phyloP scores from a whole-genome alignment of 2,888 invertebrate species.

The Eupithecia subfuscata region DNA sequence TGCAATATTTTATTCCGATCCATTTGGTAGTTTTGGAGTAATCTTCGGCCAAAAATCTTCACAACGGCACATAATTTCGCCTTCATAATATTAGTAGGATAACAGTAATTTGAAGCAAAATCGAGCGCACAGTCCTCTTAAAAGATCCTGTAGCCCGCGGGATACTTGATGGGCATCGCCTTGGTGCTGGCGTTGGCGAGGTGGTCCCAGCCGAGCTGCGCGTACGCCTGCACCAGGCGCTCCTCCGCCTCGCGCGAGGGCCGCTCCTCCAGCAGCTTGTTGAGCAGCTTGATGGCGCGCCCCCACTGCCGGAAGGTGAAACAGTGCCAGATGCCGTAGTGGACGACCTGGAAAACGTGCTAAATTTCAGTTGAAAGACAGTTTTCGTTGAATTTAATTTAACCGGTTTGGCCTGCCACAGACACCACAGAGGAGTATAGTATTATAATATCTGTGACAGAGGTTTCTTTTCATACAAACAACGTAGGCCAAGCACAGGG shows the following conservation, averaged over 20 bases:
- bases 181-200: slow-evolving; percentile 82
- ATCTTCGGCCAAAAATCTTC: no score
- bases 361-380: not conserved
- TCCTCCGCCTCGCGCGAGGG: slow-evolving; percentile 89
- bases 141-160: slow-evolving; percentile 88
- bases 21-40: no score
- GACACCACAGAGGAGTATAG: no score
- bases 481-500: no score
- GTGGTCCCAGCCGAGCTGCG: slow-evolving; percentile 89
- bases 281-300: slow-evolving; percentile 89
- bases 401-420: no score
- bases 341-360: slow-evolving; percentile 82
- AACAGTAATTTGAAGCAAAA: not conserved
- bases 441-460: no score
- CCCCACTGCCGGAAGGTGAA: slow-evolving; percentile 91
- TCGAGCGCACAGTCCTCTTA: not conserved
- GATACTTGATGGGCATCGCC: slow-evolving; percentile 87
- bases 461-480: no score
- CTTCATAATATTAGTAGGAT: not conserved
- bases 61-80: not conserved
- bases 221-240: slow-evolving; percentile 86
- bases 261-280: slow-evolving; percentile 92
- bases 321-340: slow-evolving; percentile 93
- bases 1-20: no score
- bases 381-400: no score